Conservation (phyloP, 2,797 vertebrate species). For the Lacerta agilis region DNA sequence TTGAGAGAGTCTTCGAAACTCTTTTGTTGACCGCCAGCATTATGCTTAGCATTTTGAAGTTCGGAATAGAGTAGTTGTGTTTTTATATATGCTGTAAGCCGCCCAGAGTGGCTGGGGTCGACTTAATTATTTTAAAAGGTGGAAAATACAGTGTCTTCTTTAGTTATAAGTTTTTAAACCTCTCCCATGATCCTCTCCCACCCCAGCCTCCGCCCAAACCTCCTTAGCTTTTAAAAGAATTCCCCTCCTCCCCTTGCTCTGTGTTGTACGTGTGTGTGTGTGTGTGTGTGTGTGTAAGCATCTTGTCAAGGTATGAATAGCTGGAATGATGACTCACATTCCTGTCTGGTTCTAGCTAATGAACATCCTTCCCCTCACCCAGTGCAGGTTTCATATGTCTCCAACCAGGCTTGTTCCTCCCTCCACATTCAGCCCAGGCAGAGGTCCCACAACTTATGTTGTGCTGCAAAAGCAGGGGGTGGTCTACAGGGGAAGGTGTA, state of each 20-base stretch:
- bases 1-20: too few species aligned
- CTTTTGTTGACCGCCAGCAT: too few species aligned
- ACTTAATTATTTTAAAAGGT: too few species aligned
- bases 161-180: too few species aligned
- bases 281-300: not conserved
- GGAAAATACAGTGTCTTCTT: too few species aligned
- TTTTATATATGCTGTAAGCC: too few species aligned
- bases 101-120: too few species aligned
- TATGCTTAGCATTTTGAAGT: too few species aligned
- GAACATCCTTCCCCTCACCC: not conserved
- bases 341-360: constrained; percentile 4
- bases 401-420: not conserved
- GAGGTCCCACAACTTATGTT: not conserved
- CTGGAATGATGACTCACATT: constrained; percentile 17
- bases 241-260: not conserved
- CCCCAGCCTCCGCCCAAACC: not conserved
- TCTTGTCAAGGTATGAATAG: constrained; percentile 28
- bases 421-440: not conserved
- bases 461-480: not conserved
- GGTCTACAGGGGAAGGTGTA: too few species aligned
- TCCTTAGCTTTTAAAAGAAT: not conserved
- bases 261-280: constrained; percentile 3
- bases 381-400: not conserved
- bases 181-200: not conserved
- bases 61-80: too few species aligned